These are phyloP conservation scores for Eucidaris tribuloides DNA, from an alignment of 35 echinoderm and acorn worm genomes.

Conservation along the genomic window DNA sequence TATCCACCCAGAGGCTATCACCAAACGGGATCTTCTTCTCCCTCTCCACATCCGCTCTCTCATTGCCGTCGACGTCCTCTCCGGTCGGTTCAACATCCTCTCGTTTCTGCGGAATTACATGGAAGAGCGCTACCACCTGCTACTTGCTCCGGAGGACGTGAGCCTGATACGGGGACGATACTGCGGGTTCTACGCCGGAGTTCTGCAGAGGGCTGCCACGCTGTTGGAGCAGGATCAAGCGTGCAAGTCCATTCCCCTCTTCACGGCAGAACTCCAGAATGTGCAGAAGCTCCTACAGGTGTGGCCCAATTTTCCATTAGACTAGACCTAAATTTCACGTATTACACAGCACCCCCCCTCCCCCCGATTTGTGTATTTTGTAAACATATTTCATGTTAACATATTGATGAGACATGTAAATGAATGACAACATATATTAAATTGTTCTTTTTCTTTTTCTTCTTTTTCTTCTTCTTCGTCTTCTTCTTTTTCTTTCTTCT, in stretches of 20 bases:
- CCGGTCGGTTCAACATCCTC: not conserved
- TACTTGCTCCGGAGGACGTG: not conserved
- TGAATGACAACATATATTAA: no score
- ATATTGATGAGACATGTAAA: no score
- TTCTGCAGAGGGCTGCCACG: not conserved
- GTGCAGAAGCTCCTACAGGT: conserved; percentile 26
- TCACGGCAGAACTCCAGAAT: conserved; percentile 12
- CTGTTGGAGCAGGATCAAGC: conserved; percentile 1
- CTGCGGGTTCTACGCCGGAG: conserved; percentile 10
- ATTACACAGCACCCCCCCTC: no score
- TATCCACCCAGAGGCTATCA: not conserved
- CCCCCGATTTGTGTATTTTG: no score
- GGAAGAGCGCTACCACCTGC: conserved; percentile 7
- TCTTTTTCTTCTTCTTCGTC: no score
- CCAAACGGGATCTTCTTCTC: conserved; percentile 18
- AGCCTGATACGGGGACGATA: not conserved
- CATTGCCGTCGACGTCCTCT: not conserved
- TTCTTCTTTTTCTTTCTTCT: no score
- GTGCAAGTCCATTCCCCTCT: conserved; percentile 14
- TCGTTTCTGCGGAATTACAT: conserved; percentile 1
- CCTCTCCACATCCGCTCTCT: conserved; percentile 15
- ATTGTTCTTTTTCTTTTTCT: no score
- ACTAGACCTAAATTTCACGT: no score
- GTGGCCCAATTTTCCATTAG: no score
- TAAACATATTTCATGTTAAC: no score